Base-by-base conservation (phyloP, 1,140 invertebrate species). In the Bactericera cockerelli region DNA sequence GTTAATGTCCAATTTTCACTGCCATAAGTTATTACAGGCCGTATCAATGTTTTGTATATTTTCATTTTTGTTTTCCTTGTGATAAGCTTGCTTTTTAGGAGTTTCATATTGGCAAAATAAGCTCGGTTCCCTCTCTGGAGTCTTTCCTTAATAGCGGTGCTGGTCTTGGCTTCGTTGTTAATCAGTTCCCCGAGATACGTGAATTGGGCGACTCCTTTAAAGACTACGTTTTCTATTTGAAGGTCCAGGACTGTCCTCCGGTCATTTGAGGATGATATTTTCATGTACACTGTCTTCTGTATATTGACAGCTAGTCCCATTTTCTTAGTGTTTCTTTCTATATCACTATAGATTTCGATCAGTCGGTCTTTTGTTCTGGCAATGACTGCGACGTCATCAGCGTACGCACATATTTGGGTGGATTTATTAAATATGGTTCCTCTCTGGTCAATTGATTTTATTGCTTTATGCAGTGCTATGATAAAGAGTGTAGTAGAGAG, bases 341-440 rank as follows among this genome's bases (percentile, higher is more conserved):
- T 25, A 10, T 16, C 63, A 0, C 22, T 59, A 16, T 60, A 42
- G 53, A 63, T 63, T 22, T 61, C 58, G 14, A 26, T 16, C 13
- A 66, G 1, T 14, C 60, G 62, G n/a, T 60, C 58, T 38, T 65
- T 56, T 10, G 59, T 59, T n/a, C 58, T 25, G 6, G 61, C 61
- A 3, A 66, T 3, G 16, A 66, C 21, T 1, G 57, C 60, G n/a
- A 65, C 56, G 33, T 65, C 62, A 55, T 64, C 59, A 0, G 61
- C 62, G 42, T 66, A 64, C 22, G 60, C 63, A 22, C 64, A 26
- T 54, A 58, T 56, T 61, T 59, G 60, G 19, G 65, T 56, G 38
- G 61, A 60, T 1, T 26, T 39, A 3, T 26, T 39, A n/a, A 39
- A 55, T 56, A 64, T 38, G 26, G 26, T 63, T 19, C 60, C 49